phyloP scores from a whole-genome alignment of 2,113 vertebrate species.

The Puntigrus tetrazona region DNA sequence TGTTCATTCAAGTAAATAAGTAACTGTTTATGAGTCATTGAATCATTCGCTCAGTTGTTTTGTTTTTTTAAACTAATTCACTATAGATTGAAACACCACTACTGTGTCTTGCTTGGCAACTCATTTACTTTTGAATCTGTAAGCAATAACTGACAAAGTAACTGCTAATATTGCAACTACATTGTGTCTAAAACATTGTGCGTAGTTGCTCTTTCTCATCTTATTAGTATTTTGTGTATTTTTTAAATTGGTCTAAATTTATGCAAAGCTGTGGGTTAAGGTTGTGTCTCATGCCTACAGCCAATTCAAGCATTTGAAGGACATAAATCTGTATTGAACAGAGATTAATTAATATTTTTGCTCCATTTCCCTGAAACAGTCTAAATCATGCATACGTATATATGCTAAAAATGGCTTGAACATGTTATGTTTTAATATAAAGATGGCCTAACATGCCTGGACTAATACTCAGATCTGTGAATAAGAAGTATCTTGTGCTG shows the following conservation, averaged over 20 bases:
- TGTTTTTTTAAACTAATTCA: background rate
- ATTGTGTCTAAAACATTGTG: background rate
- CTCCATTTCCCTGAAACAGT: background rate
- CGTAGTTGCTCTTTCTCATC: no score
- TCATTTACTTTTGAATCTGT: background rate
- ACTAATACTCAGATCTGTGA: background rate
- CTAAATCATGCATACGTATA: background rate
- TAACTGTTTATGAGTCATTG: background rate
- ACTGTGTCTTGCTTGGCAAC: background rate
- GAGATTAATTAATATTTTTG: background rate
- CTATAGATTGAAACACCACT: background rate
- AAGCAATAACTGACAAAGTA: background rate
- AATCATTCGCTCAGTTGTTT: background rate
- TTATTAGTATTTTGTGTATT: background rate
- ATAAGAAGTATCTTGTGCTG: conserved; percentile 15
- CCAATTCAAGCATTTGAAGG: background rate
- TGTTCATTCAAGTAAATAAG: background rate
- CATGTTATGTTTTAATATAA: background rate
- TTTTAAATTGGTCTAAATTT: background rate
- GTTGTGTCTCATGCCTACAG: background rate
- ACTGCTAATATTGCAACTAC: background rate
- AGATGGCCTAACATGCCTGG: background rate
- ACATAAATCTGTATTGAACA: background rate
- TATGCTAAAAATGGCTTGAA: background rate
- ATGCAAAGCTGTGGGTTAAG: background rate